Percentiles rank a stretch among this genome's conserved stretches.
These are phyloP conservation scores for Capitulum mitella DNA, from an alignment of 2,888 invertebrate genomes.

Conservation along the genomic window DNA sequence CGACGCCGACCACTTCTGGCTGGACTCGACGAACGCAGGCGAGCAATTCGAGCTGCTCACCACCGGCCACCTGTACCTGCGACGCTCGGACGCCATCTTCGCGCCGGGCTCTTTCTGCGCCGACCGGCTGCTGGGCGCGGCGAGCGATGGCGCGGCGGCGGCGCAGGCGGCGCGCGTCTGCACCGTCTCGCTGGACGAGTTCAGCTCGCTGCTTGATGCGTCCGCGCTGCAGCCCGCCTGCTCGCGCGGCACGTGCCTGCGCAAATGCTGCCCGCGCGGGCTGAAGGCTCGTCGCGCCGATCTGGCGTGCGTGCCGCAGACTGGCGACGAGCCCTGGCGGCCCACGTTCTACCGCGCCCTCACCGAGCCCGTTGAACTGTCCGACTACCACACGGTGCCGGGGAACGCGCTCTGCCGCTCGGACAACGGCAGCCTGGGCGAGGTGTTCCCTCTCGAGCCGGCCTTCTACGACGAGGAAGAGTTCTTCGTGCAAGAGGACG, in stretches of 20 bases:
- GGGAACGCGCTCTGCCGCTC: conserved; percentile 28
- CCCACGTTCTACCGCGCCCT: conserved; percentile 30
- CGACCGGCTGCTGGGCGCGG: background rate
- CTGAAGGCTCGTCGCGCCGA: background rate
- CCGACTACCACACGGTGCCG: conserved; percentile 22
- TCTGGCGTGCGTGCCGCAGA: background rate
- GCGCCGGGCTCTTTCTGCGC: conserved; percentile 4
- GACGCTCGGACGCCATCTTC: background rate
- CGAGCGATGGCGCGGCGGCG: background rate
- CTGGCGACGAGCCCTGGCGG: conserved; percentile 26
- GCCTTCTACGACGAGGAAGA: conserved; percentile 48
- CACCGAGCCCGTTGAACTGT: background rate
- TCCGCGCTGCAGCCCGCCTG: conserved; percentile 23
- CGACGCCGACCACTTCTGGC: background rate
- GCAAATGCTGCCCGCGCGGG: conserved; percentile 33
- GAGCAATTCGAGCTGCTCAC: conserved; percentile 1
- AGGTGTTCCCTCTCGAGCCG: conserved; percentile 50
- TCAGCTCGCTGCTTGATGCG: background rate
- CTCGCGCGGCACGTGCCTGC: conserved; percentile 30
- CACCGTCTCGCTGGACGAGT: background rate
- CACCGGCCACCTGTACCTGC: conserved; percentile 11
- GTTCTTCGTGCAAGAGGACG: conserved; percentile 54
- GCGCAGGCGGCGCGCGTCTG: background rate
- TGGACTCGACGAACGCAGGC: background rate
- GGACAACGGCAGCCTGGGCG: conserved; percentile 26